phyloP scores from a whole-genome alignment of 2,797 vertebrate genomes.

The Sebastes goodei region DNA sequence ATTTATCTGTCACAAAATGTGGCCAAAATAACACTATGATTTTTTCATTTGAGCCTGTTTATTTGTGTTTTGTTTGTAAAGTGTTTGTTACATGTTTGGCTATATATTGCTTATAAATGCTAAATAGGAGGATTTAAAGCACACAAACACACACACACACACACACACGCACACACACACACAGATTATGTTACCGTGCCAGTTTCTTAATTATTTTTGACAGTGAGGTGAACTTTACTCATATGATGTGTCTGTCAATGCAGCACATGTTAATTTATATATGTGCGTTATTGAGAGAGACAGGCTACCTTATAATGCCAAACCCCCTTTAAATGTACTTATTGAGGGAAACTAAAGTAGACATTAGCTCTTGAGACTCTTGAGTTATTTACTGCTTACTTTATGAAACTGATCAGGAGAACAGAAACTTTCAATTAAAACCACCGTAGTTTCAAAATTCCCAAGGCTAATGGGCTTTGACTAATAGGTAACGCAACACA shows the following conservation, averaged over 20 bases:
- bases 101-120: neutral
- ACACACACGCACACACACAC: neutral
- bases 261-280: neutral
- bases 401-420: neutral
- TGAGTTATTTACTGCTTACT: neutral
- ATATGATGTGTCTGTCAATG: neutral
- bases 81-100: neutral
- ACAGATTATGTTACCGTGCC: neutral
- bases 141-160: neutral
- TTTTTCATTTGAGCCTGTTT: neutral
- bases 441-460: neutral
- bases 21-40: neutral
- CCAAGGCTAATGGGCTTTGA: neutral
- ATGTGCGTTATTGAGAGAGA: neutral
- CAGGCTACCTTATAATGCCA: neutral
- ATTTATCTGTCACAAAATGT: neutral
- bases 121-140: neutral
- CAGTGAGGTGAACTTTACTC: neutral
- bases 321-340: neutral
- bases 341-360: neutral
- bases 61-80: neutral
- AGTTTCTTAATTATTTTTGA: neutral
- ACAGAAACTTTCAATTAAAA: neutral
- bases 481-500: neutral
- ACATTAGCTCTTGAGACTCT: neutral